phyloP scores from a whole-genome alignment of 1,140 invertebrate genomes.

The Caerostris darwini region DNA sequence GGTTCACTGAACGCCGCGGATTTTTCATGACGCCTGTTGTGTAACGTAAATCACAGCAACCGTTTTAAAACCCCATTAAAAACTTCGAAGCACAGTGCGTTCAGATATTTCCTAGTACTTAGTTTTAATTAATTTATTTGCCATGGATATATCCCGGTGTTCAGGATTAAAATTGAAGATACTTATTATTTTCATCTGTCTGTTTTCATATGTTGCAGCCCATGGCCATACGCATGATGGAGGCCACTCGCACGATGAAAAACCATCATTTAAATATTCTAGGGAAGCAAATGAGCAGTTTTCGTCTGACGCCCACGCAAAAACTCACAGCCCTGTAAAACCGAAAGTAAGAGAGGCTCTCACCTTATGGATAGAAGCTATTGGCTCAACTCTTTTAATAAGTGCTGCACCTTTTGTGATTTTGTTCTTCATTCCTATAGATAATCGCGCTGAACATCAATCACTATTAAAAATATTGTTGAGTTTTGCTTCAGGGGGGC shows the following conservation, averaged over 20 bases:
- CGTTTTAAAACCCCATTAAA: not conserved
- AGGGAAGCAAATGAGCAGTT: constrained; percentile 86
- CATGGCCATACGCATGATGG: constrained; percentile 36
- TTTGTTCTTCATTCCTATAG: constrained; percentile 95
- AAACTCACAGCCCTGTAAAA: not conserved
- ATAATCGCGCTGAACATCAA: constrained; percentile 91
- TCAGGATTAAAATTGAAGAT: not conserved
- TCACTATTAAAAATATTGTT: constrained; percentile 93
- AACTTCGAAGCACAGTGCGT: no score
- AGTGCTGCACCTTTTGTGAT: constrained; percentile 96
- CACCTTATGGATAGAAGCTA: constrained; percentile 88
- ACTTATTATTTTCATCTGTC: constrained; percentile 22
- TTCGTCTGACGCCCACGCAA: constrained; percentile 78
- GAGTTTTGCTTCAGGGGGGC: constrained; percentile 96
- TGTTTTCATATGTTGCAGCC: not conserved
- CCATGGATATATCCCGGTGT: not conserved
- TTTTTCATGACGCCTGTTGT: not conserved
- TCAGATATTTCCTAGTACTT: not conserved
- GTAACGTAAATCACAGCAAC: not conserved
- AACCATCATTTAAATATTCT: constrained; percentile 89
- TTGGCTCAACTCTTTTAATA: constrained; percentile 94
- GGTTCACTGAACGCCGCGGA: not conserved
- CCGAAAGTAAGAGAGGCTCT: constrained; percentile 69
- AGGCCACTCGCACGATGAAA: constrained; percentile 81
- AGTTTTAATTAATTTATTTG: not conserved